A percentile compares a stretch with the other conserved stretches of the same genome.
Conservation (phyloP, 2,113 vertebrate genomes). For the Numenius arquata region DNA sequence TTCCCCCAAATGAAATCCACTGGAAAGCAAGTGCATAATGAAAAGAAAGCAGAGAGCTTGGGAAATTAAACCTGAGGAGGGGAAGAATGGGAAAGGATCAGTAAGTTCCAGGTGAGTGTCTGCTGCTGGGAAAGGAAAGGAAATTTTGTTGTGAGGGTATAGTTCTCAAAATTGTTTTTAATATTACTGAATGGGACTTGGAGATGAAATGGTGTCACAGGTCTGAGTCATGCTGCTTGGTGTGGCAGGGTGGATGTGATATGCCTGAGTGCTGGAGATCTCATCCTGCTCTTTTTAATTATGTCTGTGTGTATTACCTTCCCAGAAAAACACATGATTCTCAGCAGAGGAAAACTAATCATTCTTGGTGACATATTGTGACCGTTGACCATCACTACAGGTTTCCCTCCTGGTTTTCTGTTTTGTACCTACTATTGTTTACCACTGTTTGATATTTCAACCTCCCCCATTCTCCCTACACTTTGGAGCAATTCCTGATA, state of each 20-base stretch:
- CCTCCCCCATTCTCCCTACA: not conserved
- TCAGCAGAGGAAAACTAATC: not conserved
- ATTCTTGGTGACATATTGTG: not conserved
- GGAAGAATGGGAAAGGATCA: not conserved
- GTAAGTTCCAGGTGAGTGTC: not conserved
- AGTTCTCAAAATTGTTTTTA: not conserved
- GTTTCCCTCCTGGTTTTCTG: not conserved
- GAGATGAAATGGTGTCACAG: not conserved
- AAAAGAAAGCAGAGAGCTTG: not conserved
- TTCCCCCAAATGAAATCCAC: not conserved
- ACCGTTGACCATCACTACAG: not conserved
- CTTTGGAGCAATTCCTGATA: not conserved
- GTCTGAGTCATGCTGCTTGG: not conserved
- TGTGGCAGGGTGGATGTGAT: not conserved
- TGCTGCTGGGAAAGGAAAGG: not conserved
- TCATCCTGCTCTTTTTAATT: not conserved
- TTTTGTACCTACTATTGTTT: not conserved
- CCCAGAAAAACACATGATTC: not conserved
- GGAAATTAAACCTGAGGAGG: not conserved
- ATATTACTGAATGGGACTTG: not conserved
- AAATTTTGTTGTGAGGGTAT: not conserved
- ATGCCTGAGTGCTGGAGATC: not conserved
- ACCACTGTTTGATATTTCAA: not conserved
- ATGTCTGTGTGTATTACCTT: not conserved
- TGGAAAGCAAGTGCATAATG: not conserved